These are phyloP conservation scores for Chloroceryle inda DNA, from an alignment of 2,797 vertebrate genomes.

Conservation along the genomic window DNA sequence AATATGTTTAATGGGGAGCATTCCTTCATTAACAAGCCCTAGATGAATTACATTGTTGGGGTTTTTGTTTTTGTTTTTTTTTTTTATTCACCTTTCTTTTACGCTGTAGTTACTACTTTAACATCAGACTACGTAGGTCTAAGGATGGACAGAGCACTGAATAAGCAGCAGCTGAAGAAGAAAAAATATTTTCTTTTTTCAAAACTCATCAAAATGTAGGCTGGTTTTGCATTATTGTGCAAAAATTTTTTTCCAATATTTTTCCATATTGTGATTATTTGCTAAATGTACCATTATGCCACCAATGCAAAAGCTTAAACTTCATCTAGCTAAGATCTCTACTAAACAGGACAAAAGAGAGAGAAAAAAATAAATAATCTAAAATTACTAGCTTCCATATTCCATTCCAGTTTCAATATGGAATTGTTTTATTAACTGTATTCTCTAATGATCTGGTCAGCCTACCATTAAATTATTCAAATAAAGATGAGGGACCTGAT, in stretches of 20 bases:
- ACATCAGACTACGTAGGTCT: not conserved
- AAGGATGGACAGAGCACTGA: not conserved
- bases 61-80: not conserved
- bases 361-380: not conserved
- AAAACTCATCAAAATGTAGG: not conserved
- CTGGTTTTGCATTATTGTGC: not conserved
- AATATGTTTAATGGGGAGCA: not conserved
- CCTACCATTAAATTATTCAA: slow-evolving; percentile 47
- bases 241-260: not conserved
- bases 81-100: not conserved
- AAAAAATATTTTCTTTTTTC: not conserved
- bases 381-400: not conserved
- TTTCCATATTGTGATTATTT: not conserved
- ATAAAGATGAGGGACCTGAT: slow-evolving; percentile 36
- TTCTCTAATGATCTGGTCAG: slow-evolving; percentile 29
- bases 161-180: not conserved
- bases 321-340: not conserved
- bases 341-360: not conserved
- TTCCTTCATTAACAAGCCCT: not conserved
- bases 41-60: not conserved
- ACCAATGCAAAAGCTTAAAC: not conserved
- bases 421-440: not conserved
- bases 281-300: not conserved
- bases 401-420: not conserved
- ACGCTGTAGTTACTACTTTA: not conserved